Evolutionary conservation across 2,888 invertebrate species (phyloP), one percentile per base, ranked within the genome.

Genomic region (Digitonthophagus gazella): DNA sequence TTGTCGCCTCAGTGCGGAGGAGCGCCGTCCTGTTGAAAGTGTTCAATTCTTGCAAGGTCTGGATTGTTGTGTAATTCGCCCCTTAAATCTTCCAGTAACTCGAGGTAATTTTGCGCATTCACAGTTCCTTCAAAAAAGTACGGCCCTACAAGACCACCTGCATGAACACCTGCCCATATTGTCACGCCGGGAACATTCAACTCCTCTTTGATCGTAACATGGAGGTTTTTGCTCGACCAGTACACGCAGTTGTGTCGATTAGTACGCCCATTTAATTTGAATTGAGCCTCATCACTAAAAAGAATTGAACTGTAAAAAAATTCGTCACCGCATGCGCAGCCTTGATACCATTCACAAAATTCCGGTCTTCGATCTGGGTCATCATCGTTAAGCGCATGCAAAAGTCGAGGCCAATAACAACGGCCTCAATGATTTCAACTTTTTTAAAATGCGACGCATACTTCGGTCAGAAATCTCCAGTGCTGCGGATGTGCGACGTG

Each of bases 11-110:
- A n/a, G n/a, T 58, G 58, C 58, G 58, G 58, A 2, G 58, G 16
- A 58, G 58, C 58, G 8, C 58, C 58, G 15, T 15, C 58, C 15
- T 58, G 58, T 58, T 58, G 58, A 58, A 58, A 58, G 15, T 58
- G 15, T 18, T 15, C 15, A 18, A 58, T 58, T 15, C 8, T 15
- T 18, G 15, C 16, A 15, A 58, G 8, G n/a, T 15, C 15, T 15
- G 15, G 15, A 22, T 22, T 22, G 6, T 22, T 22, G 8, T 8
- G 15, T 15, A 58, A 8, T 58, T 58, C 58, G 8, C 18, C 15
- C 18, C 15, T 58, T 58, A 58, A 18, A 22, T 22, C 22, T 22
- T 4, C 6, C 3, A 22, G 22, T 15, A 58, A 8, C 8, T 58
- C 58, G 8, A 15, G 16, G 15, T 58, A 58, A n/a, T 58, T 58